Percentiles rank a stretch among this genome's conserved stretches.
phyloP scores from a whole-genome alignment of 2,888 invertebrate genomes.

The Hydrotaea diabolus region DNA sequence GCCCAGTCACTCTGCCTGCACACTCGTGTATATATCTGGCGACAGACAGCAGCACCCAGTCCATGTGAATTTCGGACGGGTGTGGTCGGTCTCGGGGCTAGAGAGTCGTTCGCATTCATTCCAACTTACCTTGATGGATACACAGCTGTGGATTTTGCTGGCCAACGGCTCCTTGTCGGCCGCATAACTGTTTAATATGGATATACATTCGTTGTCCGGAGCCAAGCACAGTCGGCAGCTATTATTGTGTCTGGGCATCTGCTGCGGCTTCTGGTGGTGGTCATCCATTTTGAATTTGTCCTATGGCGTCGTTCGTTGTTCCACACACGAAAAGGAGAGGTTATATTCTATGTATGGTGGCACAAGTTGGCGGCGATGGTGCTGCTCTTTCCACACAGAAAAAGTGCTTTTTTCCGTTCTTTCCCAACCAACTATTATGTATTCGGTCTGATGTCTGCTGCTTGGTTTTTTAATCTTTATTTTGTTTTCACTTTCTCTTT shows the following conservation, averaged over 20 bases:
- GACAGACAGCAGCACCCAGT: constrained; percentile 29
- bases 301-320: constrained; percentile 51
- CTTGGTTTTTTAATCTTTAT: constrained; percentile 53
- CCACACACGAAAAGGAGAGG: constrained; percentile 45
- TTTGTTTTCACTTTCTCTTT: constrained; percentile 48
- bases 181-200: constrained; percentile 80
- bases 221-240: constrained; percentile 81
- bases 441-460: constrained; percentile 48
- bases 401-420: constrained; percentile 46
- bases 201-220: constrained; percentile 81
- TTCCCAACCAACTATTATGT: constrained; percentile 61
- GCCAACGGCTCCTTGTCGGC: constrained; percentile 81
- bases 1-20: constrained; percentile 52
- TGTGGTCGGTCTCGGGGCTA: constrained; percentile 49
- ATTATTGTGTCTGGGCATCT: constrained; percentile 73
- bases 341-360: constrained; percentile 36
- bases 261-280: constrained; percentile 70
- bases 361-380: constrained; percentile 4
- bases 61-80: constrained; percentile 58
- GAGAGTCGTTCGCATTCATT: constrained; percentile 23
- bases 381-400: constrained; percentile 52
- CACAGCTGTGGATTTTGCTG: constrained; percentile 80
- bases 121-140: constrained; percentile 79
- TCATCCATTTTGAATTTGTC: constrained; percentile 68
- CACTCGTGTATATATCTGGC: constrained; percentile 5